phyloP scores from a whole-genome alignment of 2,888 invertebrate species.

The Bombylius discolor region DNA sequence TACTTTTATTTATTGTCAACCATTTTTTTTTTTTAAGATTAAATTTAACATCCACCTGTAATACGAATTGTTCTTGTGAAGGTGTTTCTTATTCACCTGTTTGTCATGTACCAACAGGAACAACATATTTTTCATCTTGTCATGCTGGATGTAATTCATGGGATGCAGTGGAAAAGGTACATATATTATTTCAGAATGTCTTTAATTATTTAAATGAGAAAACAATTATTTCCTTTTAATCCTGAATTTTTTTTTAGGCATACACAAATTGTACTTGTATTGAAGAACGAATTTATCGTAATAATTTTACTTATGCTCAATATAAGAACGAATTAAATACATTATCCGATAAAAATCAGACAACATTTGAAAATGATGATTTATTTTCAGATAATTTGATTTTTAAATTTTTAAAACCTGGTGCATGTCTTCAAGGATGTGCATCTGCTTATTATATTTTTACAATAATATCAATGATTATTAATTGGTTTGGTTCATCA shows the following conservation, averaged over 20 bases:
- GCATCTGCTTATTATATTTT: conserved; percentile 39
- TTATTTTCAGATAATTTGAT: background rate
- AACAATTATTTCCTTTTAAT: too few species aligned
- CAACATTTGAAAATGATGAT: too few species aligned
- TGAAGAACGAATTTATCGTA: background rate
- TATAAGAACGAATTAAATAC: background rate
- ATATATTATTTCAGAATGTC: background rate
- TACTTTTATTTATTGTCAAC: too few species aligned
- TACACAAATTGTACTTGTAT: conserved; percentile 25
- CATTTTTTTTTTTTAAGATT: conserved; percentile 28
- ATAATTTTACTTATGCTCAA: too few species aligned
- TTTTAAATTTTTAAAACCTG: conserved; percentile 22
- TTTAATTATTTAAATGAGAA: too few species aligned
- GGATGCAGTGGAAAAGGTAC: conserved; percentile 22
- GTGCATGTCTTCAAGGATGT: conserved; percentile 39
- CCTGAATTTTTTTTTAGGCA: conserved; percentile 15
- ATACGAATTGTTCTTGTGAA: conserved; percentile 46
- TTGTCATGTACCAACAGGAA: conserved; percentile 42
- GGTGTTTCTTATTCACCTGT: conserved; percentile 49
- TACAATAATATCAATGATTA: conserved; percentile 38
- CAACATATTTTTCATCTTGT: conserved; percentile 58
- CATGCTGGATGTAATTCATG: conserved; percentile 52
- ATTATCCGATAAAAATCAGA: background rate
- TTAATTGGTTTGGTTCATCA: conserved; percentile 49
- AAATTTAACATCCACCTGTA: conserved; percentile 43